Evolutionary conservation across 1,140 invertebrate genomes (phyloP), one percentile per base, ranked within the genome.

Genomic region (Heliconius congener): DNA sequence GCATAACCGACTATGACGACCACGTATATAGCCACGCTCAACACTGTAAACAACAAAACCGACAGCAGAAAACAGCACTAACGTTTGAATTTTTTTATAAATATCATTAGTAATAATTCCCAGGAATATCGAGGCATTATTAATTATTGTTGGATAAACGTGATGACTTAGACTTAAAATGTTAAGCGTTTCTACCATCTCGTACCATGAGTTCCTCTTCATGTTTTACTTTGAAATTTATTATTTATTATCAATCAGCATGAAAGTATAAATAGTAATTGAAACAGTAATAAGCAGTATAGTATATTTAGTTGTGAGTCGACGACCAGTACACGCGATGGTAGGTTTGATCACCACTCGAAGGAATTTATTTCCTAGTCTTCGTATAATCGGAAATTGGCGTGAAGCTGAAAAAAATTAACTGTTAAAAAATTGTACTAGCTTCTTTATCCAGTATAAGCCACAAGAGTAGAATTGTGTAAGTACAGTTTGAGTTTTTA

Each of bases 1-100:
- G 74, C 80, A 55, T 90, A 89, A 3, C 88, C 88, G 11, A 81
- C 72, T 50, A 88, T 77, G 19, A 87, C 57, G 18, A 89, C 82
- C 5, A 85, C 46, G 19, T 87, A 83, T 2, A 73, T 77, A 16
- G 81, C 81, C 16, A 86, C 76, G 55, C 79, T 85, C 60, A 81
- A 78, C 23, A 83, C 66, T 6, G 70, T 77, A 86, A 13, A 81
- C 81, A 1, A 78, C 78, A 5, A 84, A 81, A 13, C 77, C 75
- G 34, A 34, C 34, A 34, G 34, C 34, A 34, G 34, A 34, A 34
- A 34, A 6, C 27, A 18, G 50, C 18, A 42, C 55, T 75, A 19
- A 39, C 52, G 74, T 60, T 75, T 75, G 4, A n/a, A 37, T 30
- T n/a, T 75, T 27, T 66, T 34, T 75, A 18, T 50, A 55, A 60